These are phyloP conservation scores for Enteromius viviparus DNA, from an alignment of 2,797 vertebrate genomes.

Conservation along the genomic window DNA sequence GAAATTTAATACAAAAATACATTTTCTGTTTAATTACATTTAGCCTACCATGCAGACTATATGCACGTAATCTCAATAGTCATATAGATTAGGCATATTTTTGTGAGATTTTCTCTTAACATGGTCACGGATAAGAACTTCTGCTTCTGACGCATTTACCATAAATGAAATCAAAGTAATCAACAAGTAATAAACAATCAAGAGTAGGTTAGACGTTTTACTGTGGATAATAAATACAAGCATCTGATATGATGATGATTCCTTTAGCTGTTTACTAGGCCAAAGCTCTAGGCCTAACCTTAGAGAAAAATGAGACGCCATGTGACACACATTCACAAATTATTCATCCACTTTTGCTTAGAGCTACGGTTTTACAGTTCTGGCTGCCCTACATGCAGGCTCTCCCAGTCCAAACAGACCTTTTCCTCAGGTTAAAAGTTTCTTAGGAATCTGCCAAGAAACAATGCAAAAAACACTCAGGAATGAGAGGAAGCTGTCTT, in stretches of 20 bases:
- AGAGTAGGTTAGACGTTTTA: neutral
- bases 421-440: slow-evolving; percentile 25
- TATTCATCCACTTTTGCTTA: slow-evolving; percentile 51
- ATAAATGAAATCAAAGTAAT: neutral
- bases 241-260: neutral
- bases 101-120: neutral
- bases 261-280: slow-evolving; percentile 19
- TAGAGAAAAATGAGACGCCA: slow-evolving; percentile 42
- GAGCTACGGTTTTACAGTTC: slow-evolving; percentile 38
- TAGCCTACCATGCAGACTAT: neutral
- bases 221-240: neutral
- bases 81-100: neutral
- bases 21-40: neutral
- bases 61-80: neutral
- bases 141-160: neutral
- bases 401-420: slow-evolving; percentile 15
- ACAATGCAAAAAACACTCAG: neutral
- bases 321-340: slow-evolving; percentile 65
- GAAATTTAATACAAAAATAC: neutral
- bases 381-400: slow-evolving; percentile 48
- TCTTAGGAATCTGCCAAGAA: slow-evolving; percentile 2
- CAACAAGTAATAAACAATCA: neutral
- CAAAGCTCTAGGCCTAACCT: slow-evolving; percentile 17
- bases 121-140: neutral
- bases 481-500: slow-evolving; percentile 11